Percentiles rank a stretch among this genome's conserved stretches.
These are phyloP conservation scores for Entomyzon cyanotis DNA, from an alignment of 2,113 vertebrate genomes.

Conservation along the genomic window DNA sequence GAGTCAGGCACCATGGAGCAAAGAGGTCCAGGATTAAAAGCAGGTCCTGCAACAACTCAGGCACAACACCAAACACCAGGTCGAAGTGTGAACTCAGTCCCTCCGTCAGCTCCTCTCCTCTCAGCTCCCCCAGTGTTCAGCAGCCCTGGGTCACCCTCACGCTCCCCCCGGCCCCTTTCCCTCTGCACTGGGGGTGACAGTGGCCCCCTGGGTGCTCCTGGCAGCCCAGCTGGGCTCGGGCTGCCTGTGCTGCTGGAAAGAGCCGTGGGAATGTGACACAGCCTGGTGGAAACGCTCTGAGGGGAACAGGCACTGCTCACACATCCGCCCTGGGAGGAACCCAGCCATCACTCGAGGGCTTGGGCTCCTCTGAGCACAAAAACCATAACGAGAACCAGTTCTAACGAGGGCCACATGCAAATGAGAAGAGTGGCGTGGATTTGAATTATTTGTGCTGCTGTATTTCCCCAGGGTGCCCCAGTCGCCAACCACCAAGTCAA, in stretches of 20 bases:
- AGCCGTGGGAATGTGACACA: rapidly evolving
- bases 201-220: rapidly evolving
- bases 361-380: background rate
- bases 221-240: background rate
- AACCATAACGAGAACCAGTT: rapidly evolving
- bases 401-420: background rate
- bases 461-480: background rate
- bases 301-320: background rate
- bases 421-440: background rate
- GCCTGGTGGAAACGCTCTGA: background rate
- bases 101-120: background rate
- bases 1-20: background rate
- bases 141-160: background rate
- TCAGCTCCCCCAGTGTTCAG: background rate
- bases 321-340: background rate
- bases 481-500: background rate
- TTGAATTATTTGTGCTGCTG: background rate
- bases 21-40: background rate
- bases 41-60: background rate
- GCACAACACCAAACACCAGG: rapidly evolving
- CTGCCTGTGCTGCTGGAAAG: background rate
- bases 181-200: rapidly evolving
- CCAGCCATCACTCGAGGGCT: background rate
- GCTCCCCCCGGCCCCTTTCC: rapidly evolving
- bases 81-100: rapidly evolving